phyloP scores from a whole-genome alignment of 2,888 invertebrate species.

The Torymus tubicola region DNA sequence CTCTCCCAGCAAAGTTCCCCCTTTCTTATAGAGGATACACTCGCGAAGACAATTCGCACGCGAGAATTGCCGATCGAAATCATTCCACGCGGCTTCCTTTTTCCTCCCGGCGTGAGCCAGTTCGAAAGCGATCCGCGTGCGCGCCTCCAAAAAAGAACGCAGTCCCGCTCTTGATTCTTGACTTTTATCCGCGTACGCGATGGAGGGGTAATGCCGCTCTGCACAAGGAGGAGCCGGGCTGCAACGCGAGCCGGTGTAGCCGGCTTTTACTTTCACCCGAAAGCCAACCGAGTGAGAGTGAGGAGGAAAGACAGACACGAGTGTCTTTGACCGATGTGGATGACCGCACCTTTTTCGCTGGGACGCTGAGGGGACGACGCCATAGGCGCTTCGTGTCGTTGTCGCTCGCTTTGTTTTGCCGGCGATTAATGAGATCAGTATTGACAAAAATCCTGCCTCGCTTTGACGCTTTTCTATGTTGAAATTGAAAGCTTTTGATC shows the following conservation, averaged over 20 bases:
- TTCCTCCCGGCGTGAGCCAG: conserved; percentile 53
- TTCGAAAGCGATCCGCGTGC: conserved; percentile 57
- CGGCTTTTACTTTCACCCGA: conserved; percentile 54
- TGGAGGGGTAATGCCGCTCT: neutral
- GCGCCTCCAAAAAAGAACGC: conserved; percentile 9
- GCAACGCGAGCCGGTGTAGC: neutral
- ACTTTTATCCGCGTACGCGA: conserved; percentile 34
- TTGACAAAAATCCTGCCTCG: neutral
- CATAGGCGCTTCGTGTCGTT: neutral
- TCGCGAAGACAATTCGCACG: conserved; percentile 56
- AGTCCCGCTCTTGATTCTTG: conserved; percentile 53
- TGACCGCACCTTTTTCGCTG: conserved; percentile 37
- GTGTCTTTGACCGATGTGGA: conserved; percentile 34
- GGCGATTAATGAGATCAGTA: neutral
- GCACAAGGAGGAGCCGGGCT: conserved; percentile 13
- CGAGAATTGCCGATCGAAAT: conserved; percentile 63
- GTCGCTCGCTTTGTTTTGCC: neutral
- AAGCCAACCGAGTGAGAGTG: conserved; percentile 14
- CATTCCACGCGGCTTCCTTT: conserved; percentile 68
- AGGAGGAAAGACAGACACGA: conserved; percentile 24
- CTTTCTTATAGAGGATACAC: conserved; percentile 58
- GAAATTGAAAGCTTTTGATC: too few species aligned
- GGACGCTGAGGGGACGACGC: too few species aligned
- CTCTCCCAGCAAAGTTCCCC: conserved; percentile 60
- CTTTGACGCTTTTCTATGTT: neutral